Percentiles rank a stretch among this genome's conserved stretches.
Conservation (phyloP, 2,888 invertebrate species). For the Athripsodes cinereus region DNA sequence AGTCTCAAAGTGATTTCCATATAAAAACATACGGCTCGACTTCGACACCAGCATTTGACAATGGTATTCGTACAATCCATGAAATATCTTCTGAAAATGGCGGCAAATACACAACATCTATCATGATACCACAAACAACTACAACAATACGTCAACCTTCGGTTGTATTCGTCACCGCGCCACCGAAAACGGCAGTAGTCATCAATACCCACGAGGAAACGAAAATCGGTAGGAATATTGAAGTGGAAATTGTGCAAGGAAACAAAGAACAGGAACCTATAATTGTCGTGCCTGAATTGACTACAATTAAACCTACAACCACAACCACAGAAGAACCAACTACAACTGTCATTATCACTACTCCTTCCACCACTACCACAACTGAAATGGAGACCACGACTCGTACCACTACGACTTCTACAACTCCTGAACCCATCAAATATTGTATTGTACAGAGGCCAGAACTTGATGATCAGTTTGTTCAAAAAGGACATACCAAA, state of each 20-base stretch:
- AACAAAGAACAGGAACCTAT: conserved; percentile 17
- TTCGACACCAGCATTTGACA: conserved; percentile 42
- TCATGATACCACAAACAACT: conserved; percentile 27
- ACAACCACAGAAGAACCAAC: conserved; percentile 40
- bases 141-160: conserved; percentile 12
- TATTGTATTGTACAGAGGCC: conserved; percentile 81
- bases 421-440: conserved; percentile 53
- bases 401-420: conserved; percentile 52
- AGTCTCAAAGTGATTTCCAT: conserved; percentile 85
- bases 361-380: conserved; percentile 32
- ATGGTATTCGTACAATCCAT: conserved; percentile 45
- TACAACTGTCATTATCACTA: conserved; percentile 26
- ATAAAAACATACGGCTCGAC: conserved; percentile 47
- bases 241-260: conserved; percentile 24
- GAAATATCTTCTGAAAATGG: conserved; percentile 38
- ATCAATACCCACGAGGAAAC: conserved; percentile 17
- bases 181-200: conserved; percentile 29
- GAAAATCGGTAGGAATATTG: conserved; percentile 24
- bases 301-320: background rate
- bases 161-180: background rate
- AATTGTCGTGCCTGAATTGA: conserved; percentile 5
- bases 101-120: conserved; percentile 41
- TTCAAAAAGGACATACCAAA: conserved; percentile 79
- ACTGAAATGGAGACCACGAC: conserved; percentile 38
- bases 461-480: conserved; percentile 75